Conservation (phyloP, 2,113 vertebrate genomes). For the Cichladusa arquata region DNA sequence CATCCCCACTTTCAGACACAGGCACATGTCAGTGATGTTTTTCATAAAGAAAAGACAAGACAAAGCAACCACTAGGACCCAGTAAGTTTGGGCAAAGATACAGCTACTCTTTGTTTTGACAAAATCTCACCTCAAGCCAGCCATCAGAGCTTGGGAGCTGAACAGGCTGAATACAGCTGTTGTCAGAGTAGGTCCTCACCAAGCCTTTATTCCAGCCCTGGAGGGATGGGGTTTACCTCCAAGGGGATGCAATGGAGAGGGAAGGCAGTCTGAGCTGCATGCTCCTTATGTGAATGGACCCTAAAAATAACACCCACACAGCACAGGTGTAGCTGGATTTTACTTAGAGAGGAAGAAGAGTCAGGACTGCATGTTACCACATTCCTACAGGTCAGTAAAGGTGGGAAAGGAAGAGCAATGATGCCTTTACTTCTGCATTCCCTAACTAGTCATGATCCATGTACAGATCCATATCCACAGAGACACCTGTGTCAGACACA, state of each 20-base stretch:
- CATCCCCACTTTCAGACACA: not conserved
- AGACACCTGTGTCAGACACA: not conserved
- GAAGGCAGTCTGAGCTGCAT: accelerated
- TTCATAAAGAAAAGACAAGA: not conserved
- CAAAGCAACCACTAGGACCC: not conserved
- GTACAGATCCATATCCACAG: not conserved
- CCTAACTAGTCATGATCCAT: not conserved
- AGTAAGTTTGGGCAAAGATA: not conserved
- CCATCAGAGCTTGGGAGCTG: accelerated
- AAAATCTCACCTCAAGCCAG: not conserved
- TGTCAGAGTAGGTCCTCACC: not conserved
- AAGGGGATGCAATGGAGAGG: not conserved
- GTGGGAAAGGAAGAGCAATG: not conserved
- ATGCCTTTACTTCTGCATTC: not conserved
- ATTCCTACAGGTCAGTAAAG: not conserved
- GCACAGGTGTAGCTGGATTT: not conserved
- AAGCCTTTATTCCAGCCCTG: not conserved
- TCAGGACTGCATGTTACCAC: not conserved
- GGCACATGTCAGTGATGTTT: not conserved
- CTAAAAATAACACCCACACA: not conserved
- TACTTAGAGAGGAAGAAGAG: not conserved
- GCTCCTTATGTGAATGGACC: not conserved
- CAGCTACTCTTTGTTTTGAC: not conserved
- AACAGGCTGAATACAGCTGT: not conserved
- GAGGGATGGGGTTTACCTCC: not conserved